Evolutionary conservation across 2,797 vertebrate species (phyloP).

Genomic region (Tokudaia muenninki): DNA sequence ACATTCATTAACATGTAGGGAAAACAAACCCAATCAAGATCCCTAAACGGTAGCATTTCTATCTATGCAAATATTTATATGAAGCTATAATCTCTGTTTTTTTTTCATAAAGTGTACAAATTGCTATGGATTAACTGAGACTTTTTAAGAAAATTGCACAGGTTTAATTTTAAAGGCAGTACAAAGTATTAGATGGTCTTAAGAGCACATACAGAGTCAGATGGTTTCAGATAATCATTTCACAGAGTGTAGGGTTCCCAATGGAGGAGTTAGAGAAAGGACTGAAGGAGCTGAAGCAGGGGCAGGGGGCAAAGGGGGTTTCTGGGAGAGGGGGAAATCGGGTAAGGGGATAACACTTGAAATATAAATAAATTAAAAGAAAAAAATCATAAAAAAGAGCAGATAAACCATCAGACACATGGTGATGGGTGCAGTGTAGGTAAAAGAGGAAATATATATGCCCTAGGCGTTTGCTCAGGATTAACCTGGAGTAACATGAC

Average conservation of each 20-base stretch:
- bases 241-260: too few relatives aligned
- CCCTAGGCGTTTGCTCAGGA: not conserved
- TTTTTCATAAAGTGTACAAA: not conserved
- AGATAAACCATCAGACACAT: not conserved
- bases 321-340: too few relatives aligned
- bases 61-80: not conserved
- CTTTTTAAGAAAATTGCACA: not conserved
- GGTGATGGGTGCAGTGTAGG: not conserved
- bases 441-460: not conserved
- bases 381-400: not conserved
- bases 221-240: too few relatives aligned
- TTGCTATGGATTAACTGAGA: not conserved
- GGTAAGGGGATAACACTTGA: too few relatives aligned
- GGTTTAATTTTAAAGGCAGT: constrained; percentile 51
- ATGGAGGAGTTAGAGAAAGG: too few relatives aligned
- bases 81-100: not conserved
- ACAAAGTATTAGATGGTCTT: not conserved
- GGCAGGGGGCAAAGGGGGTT: too few relatives aligned
- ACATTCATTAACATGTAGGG: not conserved
- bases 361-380: too few relatives aligned
- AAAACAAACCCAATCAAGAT: not conserved
- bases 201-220: not conserved
- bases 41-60: not conserved
- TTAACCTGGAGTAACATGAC: not conserved
- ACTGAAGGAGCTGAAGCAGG: too few relatives aligned